Conservation (phyloP, 2,113 vertebrate species). For the Pteruthius melanotis region DNA sequence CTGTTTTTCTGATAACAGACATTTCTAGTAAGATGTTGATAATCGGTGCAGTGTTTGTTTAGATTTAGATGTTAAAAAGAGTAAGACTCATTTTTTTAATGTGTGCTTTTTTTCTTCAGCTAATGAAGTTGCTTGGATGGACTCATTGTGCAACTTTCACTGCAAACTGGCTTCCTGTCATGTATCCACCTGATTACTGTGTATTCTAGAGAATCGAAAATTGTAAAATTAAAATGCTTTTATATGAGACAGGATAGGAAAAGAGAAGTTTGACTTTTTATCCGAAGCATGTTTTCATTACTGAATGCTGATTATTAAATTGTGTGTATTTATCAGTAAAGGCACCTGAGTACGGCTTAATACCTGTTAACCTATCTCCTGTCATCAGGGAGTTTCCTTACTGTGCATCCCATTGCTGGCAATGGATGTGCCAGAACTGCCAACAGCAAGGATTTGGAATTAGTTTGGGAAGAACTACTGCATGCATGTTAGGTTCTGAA, state of each 20-base stretch:
- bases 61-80: not conserved
- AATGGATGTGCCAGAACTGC: conserved; percentile 52
- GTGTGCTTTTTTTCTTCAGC: conserved; percentile 65
- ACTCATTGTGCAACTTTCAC: conserved; percentile 88
- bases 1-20: not conserved
- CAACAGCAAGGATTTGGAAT: conserved; percentile 46
- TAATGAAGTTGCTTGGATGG: conserved; percentile 95
- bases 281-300: conserved; percentile 78
- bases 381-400: conserved; percentile 40
- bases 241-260: conserved; percentile 66
- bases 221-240: conserved; percentile 61
- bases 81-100: not conserved
- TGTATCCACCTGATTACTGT: conserved; percentile 92
- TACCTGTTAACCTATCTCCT: conserved; percentile 64
- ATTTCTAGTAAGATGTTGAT: not conserved
- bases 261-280: conserved; percentile 68
- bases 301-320: conserved; percentile 71
- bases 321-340: conserved; percentile 77
- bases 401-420: conserved; percentile 68
- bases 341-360: conserved; percentile 67
- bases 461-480: conserved; percentile 59
- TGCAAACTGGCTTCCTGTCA: conserved; percentile 95
- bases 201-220: conserved; percentile 80
- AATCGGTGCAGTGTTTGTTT: not conserved
- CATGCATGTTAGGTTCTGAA: conserved; percentile 68